Base-by-base conservation (phyloP, 2,797 vertebrate species). In the Pseudopleuronectes americanus region DNA sequence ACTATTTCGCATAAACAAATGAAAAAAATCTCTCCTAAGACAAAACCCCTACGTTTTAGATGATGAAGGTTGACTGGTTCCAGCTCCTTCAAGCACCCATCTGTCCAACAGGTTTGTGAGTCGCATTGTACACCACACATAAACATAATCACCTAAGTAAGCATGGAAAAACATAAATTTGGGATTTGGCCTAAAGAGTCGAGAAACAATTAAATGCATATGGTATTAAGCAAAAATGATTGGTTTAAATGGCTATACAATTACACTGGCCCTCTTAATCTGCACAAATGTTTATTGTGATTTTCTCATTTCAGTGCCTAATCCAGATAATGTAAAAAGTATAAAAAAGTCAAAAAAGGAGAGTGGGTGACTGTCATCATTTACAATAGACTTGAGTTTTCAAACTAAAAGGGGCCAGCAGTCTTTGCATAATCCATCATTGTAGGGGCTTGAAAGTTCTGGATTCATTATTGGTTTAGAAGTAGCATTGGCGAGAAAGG, bases 1-100 rank as follows among this genome's bases (percentile, higher is more conserved):
- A 81, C 64, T 69, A 21, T 81, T 88, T 71, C 61, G 71, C 51
- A 71, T 81, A 87, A 90, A 92, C 71, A 85, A 79, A 86, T 77
- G 70, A 87, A 88, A 89, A 92, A 90, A 89, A 84, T 84, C 68
- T 79, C 14, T 63, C 65, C 64, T 38, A 52, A 80, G 63, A 71
- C 52, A 48, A 68, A 76, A 41, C 33, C 56, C 57, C 76, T 79
- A 71, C 45, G 64, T 57, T 86, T 80, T 59, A 55, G 63, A 74
- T 63, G 68, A 76, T 52, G 31, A 14, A 70, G 54, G 71, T 80
- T 73, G 75, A 72, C 45, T 21, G 23, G 24, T 58, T 63, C 28
- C n/a, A 63, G 47, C 28, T 79, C 38, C 47, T 57, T 64, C 38
- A 70, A 33, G 33, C 16, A 13, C 36, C 57, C 71, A 84, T 79